Evolutionary conservation across 2,888 invertebrate species (phyloP).

Genomic region (Cerceris ruficornis): DNA sequence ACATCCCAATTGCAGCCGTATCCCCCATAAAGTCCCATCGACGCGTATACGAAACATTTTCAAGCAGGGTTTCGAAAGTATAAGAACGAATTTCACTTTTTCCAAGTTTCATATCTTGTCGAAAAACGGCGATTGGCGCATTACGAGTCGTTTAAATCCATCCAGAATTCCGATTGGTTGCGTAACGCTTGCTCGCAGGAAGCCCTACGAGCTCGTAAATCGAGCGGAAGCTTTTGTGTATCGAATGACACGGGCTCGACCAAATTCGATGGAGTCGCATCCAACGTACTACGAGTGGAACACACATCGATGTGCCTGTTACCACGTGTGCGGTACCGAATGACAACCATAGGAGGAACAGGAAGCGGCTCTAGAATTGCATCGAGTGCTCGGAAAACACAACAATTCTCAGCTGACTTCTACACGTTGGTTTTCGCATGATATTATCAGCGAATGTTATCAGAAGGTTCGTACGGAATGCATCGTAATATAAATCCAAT

Average conservation of each 20-base stretch:
- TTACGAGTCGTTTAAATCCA: slow-evolving; percentile 35
- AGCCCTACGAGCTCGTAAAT: slow-evolving; percentile 59
- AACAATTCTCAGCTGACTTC: slow-evolving; percentile 49
- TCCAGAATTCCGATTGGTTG: slow-evolving; percentile 29
- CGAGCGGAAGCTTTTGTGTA: slow-evolving; percentile 64
- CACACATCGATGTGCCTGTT: slow-evolving; percentile 58
- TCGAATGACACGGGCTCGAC: slow-evolving; percentile 59
- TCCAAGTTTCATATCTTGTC: background rate
- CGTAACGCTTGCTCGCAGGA: slow-evolving; percentile 32
- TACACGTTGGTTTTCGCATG: slow-evolving; percentile 46
- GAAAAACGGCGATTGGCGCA: slow-evolving; percentile 23
- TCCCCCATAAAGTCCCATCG: background rate
- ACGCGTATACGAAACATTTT: background rate
- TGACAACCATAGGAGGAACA: slow-evolving; percentile 15
- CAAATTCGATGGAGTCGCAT: slow-evolving; percentile 49
- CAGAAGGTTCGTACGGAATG: slow-evolving; percentile 47
- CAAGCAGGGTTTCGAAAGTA: background rate
- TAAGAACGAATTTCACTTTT: slow-evolving; percentile 11
- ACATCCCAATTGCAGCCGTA: background rate
- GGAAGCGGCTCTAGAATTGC: slow-evolving; percentile 21
- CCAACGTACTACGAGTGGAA: slow-evolving; percentile 55
- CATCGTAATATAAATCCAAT: slow-evolving; percentile 34
- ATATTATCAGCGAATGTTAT: slow-evolving; percentile 60
- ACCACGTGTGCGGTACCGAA: slow-evolving; percentile 48
- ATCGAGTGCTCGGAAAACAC: slow-evolving; percentile 19